A percentile compares a stretch with the other conserved stretches of the same genome.
Evolutionary conservation across 2,888 invertebrate species (phyloP).

Genomic region (Lingula anatina): DNA sequence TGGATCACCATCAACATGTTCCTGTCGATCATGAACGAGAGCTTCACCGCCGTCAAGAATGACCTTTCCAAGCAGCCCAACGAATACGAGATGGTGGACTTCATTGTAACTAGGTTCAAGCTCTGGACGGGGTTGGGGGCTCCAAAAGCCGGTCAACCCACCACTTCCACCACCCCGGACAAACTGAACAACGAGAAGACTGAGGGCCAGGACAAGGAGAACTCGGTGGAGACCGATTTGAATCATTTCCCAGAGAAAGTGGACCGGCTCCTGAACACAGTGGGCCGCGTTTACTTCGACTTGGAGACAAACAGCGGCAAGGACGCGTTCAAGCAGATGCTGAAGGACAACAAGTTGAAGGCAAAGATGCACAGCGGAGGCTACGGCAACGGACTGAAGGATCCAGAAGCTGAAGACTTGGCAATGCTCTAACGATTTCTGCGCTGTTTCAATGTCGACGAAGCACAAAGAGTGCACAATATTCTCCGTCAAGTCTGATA

Average conservation of each 20-base stretch:
- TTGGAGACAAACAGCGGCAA: too few species aligned
- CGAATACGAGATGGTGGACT: slow-evolving; percentile 47
- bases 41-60: slow-evolving; percentile 34
- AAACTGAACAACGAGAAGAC: slow-evolving; percentile 3
- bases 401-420: too few species aligned
- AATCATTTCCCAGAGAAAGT: slow-evolving; percentile 47
- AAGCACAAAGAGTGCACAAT: too few species aligned
- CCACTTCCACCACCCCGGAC: slow-evolving; percentile 9
- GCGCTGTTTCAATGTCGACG: too few species aligned
- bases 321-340: too few species aligned
- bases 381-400: too few species aligned
- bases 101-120: slow-evolving; percentile 29
- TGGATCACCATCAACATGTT: slow-evolving; percentile 49
- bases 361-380: too few species aligned
- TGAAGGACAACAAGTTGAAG: too few species aligned
- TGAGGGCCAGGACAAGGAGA: slow-evolving; percentile 7
- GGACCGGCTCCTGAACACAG: slow-evolving; percentile 43
- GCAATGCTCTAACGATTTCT: too few species aligned
- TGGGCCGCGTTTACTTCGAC: slow-evolving; percentile 47
- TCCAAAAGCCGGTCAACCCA: slow-evolving; percentile 10
- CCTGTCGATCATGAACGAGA: slow-evolving; percentile 46
- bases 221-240: slow-evolving; percentile 7
- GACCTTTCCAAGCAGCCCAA: slow-evolving; percentile 37
- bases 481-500: too few species aligned
- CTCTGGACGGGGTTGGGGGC: slow-evolving; percentile 29